These are phyloP conservation scores for Ephestia elutella DNA, from an alignment of 1,140 invertebrate species.

Conservation along the genomic window DNA sequence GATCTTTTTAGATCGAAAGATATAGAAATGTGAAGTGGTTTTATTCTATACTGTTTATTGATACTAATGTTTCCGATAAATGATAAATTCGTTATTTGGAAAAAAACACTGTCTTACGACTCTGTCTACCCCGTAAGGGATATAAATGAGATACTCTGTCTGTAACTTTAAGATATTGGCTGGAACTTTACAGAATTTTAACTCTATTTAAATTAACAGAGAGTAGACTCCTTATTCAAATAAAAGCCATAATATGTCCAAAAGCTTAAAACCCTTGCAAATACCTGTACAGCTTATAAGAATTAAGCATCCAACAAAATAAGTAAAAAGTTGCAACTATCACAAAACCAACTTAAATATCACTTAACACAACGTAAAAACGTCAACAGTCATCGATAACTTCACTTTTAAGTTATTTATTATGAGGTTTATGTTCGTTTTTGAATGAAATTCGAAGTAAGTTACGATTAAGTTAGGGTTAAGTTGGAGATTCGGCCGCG, in stretches of 20 bases:
- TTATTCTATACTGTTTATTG: too few species aligned
- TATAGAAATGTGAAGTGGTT: too few species aligned
- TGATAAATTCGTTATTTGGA: too few species aligned
- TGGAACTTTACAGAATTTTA: too few species aligned
- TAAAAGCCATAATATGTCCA: neutral
- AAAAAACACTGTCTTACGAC: too few species aligned
- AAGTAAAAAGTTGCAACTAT: slow-evolving; percentile 3
- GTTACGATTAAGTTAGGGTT: slow-evolving; percentile 36
- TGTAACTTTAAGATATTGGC: too few species aligned
- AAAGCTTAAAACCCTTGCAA: neutral
- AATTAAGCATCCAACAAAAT: slow-evolving; percentile 9
- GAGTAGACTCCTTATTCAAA: too few species aligned
- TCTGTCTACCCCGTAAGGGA: too few species aligned
- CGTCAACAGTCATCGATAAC: neutral
- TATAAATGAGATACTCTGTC: too few species aligned
- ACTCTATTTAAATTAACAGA: too few species aligned
- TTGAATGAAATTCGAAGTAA: slow-evolving; percentile 24
- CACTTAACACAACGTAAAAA: neutral
- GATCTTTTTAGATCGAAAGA: too few species aligned
- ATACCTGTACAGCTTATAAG: slow-evolving; percentile 4
- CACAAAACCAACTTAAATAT: neutral
- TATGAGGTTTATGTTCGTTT: neutral
- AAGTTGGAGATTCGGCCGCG: slow-evolving; percentile 22
- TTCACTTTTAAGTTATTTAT: neutral
- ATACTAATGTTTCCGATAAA: too few species aligned